Conservation (phyloP, 1,140 invertebrate species). For the Aphis craccivora region DNA sequence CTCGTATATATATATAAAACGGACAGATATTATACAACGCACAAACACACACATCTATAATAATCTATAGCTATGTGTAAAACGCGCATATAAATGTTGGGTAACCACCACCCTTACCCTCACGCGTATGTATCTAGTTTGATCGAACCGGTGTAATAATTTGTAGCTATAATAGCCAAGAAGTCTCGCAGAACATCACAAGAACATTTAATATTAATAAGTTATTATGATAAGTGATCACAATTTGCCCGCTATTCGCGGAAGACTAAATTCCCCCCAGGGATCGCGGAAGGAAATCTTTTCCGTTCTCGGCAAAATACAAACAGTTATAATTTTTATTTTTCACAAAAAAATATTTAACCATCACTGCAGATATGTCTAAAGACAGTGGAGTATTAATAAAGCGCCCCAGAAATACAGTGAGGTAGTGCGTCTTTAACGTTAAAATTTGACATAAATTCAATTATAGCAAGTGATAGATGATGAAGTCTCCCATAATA, state of each 20-base stretch:
- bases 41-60: background rate
- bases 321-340: background rate
- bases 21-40: background rate
- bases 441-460: no score
- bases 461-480: no score
- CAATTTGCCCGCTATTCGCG: background rate
- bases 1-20: background rate
- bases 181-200: background rate
- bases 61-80: background rate
- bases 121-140: background rate
- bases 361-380: no score
- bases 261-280: background rate
- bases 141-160: background rate
- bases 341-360: background rate
- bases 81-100: background rate
- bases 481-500: no score
- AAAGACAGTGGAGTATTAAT: no score
- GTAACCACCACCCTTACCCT: background rate
- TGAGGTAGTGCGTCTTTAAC: no score
- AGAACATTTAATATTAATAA: background rate
- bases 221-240: background rate
- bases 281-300: no score
- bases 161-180: background rate
- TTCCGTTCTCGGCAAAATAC: no score
- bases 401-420: no score